These are phyloP conservation scores for Heterochromis multidens DNA, from an alignment of 2,113 vertebrate species.

Conservation along the genomic window DNA sequence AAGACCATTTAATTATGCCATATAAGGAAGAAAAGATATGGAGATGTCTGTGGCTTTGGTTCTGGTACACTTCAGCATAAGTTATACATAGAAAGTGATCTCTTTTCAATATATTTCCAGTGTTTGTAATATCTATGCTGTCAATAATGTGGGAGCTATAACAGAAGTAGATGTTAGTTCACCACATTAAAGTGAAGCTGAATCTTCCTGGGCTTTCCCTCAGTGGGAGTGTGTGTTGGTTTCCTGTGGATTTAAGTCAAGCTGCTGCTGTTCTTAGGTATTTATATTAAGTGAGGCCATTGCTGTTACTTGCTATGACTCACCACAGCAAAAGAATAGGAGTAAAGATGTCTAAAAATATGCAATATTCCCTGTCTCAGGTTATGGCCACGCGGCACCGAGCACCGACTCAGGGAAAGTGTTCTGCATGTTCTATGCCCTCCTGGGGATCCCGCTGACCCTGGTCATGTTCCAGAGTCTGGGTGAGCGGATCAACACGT, in stretches of 20 bases:
- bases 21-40: not conserved
- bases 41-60: not conserved
- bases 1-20: not conserved
- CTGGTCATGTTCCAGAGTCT: slow-evolving; percentile 99
- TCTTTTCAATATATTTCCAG: not conserved
- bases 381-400: slow-evolving; percentile 95
- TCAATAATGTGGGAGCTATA: not conserved
- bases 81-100: not conserved
- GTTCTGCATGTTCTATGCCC: slow-evolving; percentile 98
- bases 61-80: not conserved
- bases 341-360: not conserved
- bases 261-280: not conserved
- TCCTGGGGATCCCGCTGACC: slow-evolving; percentile 95
- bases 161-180: slow-evolving; percentile 8
- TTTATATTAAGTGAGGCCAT: not conserved
- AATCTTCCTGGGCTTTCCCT: not conserved
- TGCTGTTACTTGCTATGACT: not conserved
- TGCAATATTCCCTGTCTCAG: slow-evolving; percentile 59
- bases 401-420: slow-evolving; percentile 96
- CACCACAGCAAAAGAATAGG: not conserved
- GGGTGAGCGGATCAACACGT: slow-evolving; percentile 95
- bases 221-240: not conserved
- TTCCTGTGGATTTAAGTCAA: not conserved
- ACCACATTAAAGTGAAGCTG: not conserved
- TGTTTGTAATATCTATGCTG: slow-evolving; percentile 1